Percentiles rank a stretch among this genome's conserved stretches.
Conservation (phyloP, 2,797 vertebrate species). For the Parambassis ranga region DNA sequence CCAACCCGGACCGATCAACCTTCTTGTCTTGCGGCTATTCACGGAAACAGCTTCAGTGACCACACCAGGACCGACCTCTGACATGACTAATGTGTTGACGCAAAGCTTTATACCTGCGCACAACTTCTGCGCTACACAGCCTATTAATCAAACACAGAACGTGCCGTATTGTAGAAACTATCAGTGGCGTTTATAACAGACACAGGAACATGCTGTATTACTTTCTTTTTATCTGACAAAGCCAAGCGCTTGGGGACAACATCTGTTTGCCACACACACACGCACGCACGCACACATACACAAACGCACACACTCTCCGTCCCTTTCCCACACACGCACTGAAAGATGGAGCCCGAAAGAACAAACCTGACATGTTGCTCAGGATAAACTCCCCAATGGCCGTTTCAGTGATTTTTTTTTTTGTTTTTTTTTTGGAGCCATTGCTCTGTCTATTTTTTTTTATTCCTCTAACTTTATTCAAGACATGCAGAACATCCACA, state of each 20-base stretch:
- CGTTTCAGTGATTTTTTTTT: slow-evolving; percentile 23
- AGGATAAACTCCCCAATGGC: slow-evolving; percentile 37
- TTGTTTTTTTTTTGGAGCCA: slow-evolving; percentile 3
- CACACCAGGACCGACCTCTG: slow-evolving; percentile 29
- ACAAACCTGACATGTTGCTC: slow-evolving; percentile 60
- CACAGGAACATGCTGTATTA: slow-evolving; percentile 55
- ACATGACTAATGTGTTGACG: slow-evolving; percentile 28
- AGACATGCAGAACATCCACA: neutral
- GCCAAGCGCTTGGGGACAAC: slow-evolving; percentile 64
- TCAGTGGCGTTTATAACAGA: slow-evolving; percentile 14
- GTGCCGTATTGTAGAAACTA: slow-evolving; percentile 7
- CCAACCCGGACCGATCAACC: slow-evolving; percentile 30
- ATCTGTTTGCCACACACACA: slow-evolving; percentile 60
- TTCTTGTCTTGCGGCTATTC: neutral
- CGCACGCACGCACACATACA: slow-evolving; percentile 11
- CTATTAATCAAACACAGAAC: slow-evolving; percentile 5
- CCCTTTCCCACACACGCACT: slow-evolving; percentile 19
- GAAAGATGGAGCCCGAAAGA: slow-evolving; percentile 44
- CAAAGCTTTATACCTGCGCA: slow-evolving; percentile 24
- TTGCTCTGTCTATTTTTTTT: slow-evolving; percentile 10
- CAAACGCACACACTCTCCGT: slow-evolving; percentile 10
- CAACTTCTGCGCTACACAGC: slow-evolving; percentile 35
- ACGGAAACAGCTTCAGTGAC: neutral
- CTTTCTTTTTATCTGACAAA: slow-evolving; percentile 64
- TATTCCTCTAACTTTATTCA: slow-evolving; percentile 44